Evolutionary conservation across 2,113 vertebrate species (phyloP).

Genomic region (Oncorhynchus clarkii): DNA sequence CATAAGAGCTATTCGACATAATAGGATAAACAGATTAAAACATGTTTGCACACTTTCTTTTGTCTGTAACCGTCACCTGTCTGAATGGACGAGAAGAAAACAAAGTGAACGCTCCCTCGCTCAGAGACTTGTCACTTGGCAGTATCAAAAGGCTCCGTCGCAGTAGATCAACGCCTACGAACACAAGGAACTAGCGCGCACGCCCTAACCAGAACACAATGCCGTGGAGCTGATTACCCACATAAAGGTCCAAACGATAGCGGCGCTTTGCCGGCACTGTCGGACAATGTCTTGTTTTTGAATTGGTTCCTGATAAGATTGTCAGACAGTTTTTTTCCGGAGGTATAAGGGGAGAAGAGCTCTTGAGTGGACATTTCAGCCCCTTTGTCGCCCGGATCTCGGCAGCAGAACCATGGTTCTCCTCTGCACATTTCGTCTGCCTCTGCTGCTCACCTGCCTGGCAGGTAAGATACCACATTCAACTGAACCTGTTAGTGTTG

Average conservation of each 20-base stretch:
- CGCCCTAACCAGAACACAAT: constrained; percentile 18
- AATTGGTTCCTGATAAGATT: constrained; percentile 14
- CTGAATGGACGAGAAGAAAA: constrained; percentile 3
- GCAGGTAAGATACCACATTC: constrained; percentile 24
- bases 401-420: constrained; percentile 27
- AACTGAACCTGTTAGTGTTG: not conserved
- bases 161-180: not conserved
- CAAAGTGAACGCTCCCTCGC: not conserved
- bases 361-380: not conserved
- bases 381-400: not conserved
- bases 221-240: constrained; percentile 23
- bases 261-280: not conserved
- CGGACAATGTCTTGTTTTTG: constrained; percentile 3
- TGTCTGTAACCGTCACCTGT: not conserved
- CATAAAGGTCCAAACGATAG: not conserved
- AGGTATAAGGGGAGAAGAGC: not conserved
- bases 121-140: not conserved
- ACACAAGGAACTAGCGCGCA: not conserved
- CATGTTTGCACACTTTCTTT: too few species aligned
- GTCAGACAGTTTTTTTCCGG: not conserved
- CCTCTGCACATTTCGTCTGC: not conserved
- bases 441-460: constrained; percentile 29
- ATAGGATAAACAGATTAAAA: not conserved
- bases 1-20: too few species aligned
- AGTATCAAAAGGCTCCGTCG: constrained; percentile 17